Percentiles rank a stretch among this genome's conserved stretches.
These are phyloP conservation scores for Callitettix versicolor DNA, from an alignment of 1,140 invertebrate genomes.

Conservation along the genomic window DNA sequence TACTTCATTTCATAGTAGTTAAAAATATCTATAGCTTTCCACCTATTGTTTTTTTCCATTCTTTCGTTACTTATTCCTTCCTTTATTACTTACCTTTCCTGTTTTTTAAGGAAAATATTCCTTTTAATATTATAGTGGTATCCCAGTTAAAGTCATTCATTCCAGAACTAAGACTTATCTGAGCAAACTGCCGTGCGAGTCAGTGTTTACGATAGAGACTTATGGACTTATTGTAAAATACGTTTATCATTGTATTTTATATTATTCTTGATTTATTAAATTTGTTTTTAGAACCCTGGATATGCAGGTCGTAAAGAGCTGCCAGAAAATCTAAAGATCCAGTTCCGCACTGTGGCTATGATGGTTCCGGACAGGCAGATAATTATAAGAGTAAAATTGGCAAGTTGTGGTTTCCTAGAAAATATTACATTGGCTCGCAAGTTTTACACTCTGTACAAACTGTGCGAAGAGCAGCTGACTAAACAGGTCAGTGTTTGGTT, in stretches of 20 bases:
- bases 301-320: conserved; percentile 92
- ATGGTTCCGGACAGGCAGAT: conserved; percentile 98
- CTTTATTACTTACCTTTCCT: too few relatives aligned
- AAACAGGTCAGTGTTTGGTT: conserved; percentile 60
- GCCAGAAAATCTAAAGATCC: conserved; percentile 95
- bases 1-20: too few relatives aligned
- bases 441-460: conserved; percentile 92
- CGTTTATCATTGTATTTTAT: not conserved
- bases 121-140: too few relatives aligned
- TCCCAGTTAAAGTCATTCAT: too few relatives aligned
- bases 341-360: conserved; percentile 95
- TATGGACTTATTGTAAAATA: too few relatives aligned
- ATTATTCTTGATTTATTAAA: not conserved
- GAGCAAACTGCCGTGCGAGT: too few relatives aligned
- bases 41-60: too few relatives aligned
- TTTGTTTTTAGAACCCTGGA: conserved; percentile 72
- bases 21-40: too few relatives aligned
- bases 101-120: too few relatives aligned
- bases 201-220: too few relatives aligned
- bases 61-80: too few relatives aligned
- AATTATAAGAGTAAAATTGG: conserved; percentile 92
- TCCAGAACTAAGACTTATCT: too few relatives aligned
- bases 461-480: conserved; percentile 93
- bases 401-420: conserved; percentile 90
- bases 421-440: conserved; percentile 91